Percentiles rank a stretch among this genome's conserved stretches.
Conservation (phyloP, 2,888 invertebrate genomes). For the Mimas tiliae region DNA sequence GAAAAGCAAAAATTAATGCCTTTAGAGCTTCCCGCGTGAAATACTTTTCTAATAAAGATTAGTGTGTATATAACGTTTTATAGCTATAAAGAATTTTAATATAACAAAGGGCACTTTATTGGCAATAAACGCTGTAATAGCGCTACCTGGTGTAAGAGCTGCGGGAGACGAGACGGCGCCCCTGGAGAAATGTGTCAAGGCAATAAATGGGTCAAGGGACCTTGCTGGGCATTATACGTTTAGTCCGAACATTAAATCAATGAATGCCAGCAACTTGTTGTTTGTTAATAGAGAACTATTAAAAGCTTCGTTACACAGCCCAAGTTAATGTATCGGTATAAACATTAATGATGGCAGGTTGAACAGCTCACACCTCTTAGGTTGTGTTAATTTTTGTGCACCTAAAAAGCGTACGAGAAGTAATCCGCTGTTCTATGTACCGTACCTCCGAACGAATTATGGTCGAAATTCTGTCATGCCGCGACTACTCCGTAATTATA, state of each 20-base stretch:
- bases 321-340: neutral
- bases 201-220: constrained; percentile 62
- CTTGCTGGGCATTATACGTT: constrained; percentile 37
- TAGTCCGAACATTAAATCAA: constrained; percentile 45
- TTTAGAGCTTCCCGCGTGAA: no score
- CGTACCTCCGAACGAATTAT: no score
- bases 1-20: no score
- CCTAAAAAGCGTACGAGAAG: no score
- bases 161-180: constrained; percentile 30
- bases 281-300: constrained; percentile 8
- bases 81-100: constrained; percentile 36
- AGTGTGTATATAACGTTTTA: neutral
- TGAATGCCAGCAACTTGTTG: constrained; percentile 37
- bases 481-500: no score
- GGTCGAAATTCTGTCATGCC: no score
- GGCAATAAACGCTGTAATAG: constrained; percentile 43
- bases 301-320: neutral
- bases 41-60: neutral
- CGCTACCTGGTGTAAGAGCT: constrained; percentile 34
- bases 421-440: no score
- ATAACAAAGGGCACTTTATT: constrained; percentile 1
- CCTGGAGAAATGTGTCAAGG: constrained; percentile 61
- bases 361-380: no score
- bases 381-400: no score
- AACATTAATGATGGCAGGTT: no score